Evolutionary conservation across 2,888 invertebrate species (phyloP).

Genomic region (Spodoptera exigua): DNA sequence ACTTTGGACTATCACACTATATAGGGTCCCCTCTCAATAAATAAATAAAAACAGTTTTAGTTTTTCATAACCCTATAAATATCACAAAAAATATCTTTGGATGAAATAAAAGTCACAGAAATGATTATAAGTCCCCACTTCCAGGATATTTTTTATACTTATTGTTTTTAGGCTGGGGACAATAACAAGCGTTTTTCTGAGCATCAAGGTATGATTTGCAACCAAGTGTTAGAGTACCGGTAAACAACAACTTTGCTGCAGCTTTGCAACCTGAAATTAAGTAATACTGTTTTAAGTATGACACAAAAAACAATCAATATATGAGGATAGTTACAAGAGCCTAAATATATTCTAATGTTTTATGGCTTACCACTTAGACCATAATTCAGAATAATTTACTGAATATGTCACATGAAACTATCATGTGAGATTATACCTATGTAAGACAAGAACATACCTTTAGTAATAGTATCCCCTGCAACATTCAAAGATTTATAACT

Average conservation of each 20-base stretch:
- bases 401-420: too few relatives aligned
- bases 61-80: constrained; percentile 35
- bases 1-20: background rate
- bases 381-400: too few relatives aligned
- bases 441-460: constrained; percentile 81
- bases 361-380: too few relatives aligned
- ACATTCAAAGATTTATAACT: constrained; percentile 90
- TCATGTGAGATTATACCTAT: too few relatives aligned
- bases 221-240: constrained; percentile 95
- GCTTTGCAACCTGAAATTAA: constrained; percentile 93
- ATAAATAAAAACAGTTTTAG: constrained; percentile 1
- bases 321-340: too few relatives aligned
- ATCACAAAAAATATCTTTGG: constrained; percentile 42
- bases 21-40: background rate
- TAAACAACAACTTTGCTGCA: constrained; percentile 95
- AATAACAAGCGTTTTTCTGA: constrained; percentile 95
- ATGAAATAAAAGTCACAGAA: constrained; percentile 1
- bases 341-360: too few relatives aligned
- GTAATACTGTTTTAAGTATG: background rate
- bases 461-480: constrained; percentile 91
- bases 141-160: constrained; percentile 87
- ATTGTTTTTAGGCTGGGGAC: constrained; percentile 87
- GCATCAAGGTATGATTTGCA: constrained; percentile 96
- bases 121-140: constrained; percentile 74
- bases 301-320: too few relatives aligned